Base-by-base conservation (phyloP, 2,888 invertebrate species). In the Rhodophaea formosa region DNA sequence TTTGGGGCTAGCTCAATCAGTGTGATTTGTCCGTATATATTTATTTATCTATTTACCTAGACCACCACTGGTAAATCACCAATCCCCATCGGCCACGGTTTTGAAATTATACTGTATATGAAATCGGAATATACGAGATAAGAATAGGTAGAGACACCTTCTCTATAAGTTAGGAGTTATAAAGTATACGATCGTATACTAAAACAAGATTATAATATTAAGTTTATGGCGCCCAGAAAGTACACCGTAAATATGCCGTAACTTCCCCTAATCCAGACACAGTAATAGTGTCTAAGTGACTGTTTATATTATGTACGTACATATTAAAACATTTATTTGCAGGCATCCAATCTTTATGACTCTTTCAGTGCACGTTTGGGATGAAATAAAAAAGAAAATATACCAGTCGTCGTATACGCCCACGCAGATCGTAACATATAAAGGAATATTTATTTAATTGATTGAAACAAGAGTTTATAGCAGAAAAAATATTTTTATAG, bases 141-240 rank as follows among this genome's bases (percentile, higher is more conserved):
- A 16, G 17, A 35, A 51, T 5, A 46, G n/a, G 12, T 12, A 39
- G 30, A 7, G 32, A 45, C 32, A 32, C 32, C 35, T 16, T 45
- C 32, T 55, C 16, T 35, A 55, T 35, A 55, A 55, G 54, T 55
- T 35, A 17, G 45, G 16, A 64, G 65, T 55, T 62, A 51, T 35
- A 51, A 51, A 51, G 51, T 51, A 51, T 51, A 57, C 61, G 63
- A 65, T 59, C 61, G 63, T 59, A 56, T 60, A 65, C 64, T 68
- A 66, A 69, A 70, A 59, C 63, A 51, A 65, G 70, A 74, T 74
- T 69, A 72, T 66, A 67, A 67, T 72, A 72, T 71, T 67, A 65
- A 67, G 64, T 74, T 73, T 70, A 73, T 57, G 63, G 60, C 60
- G 60, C 59, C 63, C 63, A 61, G 58, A 58, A 62, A 68, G 65